phyloP scores from a whole-genome alignment of 2,797 vertebrate genomes.

The Dicrostonyx torquatus region DNA sequence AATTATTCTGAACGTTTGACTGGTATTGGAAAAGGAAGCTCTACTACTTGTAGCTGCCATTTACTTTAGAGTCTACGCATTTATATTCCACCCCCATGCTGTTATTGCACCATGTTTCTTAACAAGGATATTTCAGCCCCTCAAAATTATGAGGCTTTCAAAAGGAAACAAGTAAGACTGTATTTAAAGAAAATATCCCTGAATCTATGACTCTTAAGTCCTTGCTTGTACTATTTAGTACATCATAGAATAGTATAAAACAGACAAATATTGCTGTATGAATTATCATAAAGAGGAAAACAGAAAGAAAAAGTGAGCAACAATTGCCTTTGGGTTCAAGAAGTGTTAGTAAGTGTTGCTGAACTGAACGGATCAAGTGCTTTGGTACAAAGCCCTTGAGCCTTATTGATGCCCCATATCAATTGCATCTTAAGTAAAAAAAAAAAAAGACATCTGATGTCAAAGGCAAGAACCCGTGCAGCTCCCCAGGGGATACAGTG shows the following conservation, averaged over 20 bases:
- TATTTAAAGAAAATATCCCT: conserved; percentile 74
- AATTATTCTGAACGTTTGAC: not conserved
- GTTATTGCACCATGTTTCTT: conserved; percentile 63
- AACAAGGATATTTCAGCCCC: conserved; percentile 48
- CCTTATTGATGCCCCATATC: not conserved
- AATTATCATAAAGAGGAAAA: conserved; percentile 72
- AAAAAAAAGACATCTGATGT: not conserved
- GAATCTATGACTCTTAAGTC: conserved; percentile 60
- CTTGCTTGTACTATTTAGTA: conserved; percentile 67
- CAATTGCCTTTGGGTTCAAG: conserved; percentile 52
- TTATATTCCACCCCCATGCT: conserved; percentile 35
- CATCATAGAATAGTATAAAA: conserved; percentile 73
- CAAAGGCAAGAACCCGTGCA: not conserved
- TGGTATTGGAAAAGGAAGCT: not conserved
- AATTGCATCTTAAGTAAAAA: conserved; percentile 28
- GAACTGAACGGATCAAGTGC: conserved; percentile 59
- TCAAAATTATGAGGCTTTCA: conserved; percentile 76
- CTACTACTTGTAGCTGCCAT: not conserved
- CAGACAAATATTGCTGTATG: conserved; percentile 63
- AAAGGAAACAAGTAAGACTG: conserved; percentile 65
- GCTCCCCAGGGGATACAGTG: not conserved
- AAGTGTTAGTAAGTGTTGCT: conserved; percentile 63
- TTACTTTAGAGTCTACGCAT: conserved; percentile 17
- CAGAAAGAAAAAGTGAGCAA: conserved; percentile 60
- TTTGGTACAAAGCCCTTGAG: conserved; percentile 61